These are phyloP conservation scores for Epicampocera succincta DNA, from an alignment of 2,888 invertebrate species.

Conservation along the genomic window DNA sequence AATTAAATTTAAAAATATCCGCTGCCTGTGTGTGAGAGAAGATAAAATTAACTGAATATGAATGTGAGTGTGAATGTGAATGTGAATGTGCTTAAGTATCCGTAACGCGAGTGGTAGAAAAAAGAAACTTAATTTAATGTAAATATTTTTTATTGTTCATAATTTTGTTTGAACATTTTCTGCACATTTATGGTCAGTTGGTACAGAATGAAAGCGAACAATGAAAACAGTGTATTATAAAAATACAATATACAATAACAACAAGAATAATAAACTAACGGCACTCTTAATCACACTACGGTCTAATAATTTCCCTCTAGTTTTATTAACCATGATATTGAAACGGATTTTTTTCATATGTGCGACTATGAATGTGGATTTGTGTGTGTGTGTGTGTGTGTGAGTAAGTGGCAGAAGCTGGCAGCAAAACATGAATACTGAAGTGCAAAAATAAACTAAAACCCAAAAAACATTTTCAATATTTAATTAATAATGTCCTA, in stretches of 20 bases:
- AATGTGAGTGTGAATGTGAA: constrained; percentile 8
- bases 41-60: constrained; percentile 38
- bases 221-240: not conserved
- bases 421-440: constrained; percentile 10
- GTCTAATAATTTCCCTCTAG: constrained; percentile 58
- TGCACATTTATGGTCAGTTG: constrained; percentile 53
- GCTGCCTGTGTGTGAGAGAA: constrained; percentile 10
- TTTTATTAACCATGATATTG: constrained; percentile 59
- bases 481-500: constrained; percentile 10
- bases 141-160: constrained; percentile 44
- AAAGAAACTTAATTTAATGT: constrained; percentile 28
- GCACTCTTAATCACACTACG: constrained; percentile 54
- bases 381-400: too few species aligned
- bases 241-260: constrained; percentile 21
- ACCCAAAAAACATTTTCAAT: not conserved
- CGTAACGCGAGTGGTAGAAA: not conserved
- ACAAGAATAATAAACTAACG: constrained; percentile 47
- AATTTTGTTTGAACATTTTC: constrained; percentile 41
- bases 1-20: constrained; percentile 52
- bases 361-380: too few species aligned
- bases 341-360: constrained; percentile 34
- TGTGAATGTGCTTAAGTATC: constrained; percentile 2
- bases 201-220: constrained; percentile 3
- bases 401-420: constrained; percentile 17
- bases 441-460: constrained; percentile 19